phyloP scores from a whole-genome alignment of 2,113 vertebrate species.

The Ellobius talpinus region DNA sequence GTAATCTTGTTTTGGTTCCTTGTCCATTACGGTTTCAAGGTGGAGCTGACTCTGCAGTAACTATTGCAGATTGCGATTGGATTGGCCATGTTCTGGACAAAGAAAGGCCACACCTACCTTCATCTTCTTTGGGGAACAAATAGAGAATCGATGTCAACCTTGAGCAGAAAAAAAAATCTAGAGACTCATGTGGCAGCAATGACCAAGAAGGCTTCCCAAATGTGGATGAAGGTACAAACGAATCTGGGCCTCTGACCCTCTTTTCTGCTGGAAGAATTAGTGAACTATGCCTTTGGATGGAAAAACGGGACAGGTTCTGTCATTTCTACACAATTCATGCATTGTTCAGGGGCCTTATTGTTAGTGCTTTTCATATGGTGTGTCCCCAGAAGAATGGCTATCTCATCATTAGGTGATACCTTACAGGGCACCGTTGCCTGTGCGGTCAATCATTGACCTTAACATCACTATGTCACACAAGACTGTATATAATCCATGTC shows the following conservation, averaged over 20 bases:
- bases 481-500: not conserved
- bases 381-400: not conserved
- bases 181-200: not conserved
- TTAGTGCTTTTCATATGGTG: not conserved
- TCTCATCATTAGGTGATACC: not conserved
- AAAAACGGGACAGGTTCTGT: not conserved
- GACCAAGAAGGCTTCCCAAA: not conserved
- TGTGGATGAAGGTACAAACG: not conserved
- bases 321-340: not conserved
- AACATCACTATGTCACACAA: not conserved
- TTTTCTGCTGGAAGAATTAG: slow-evolving; percentile 16
- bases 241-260: not conserved
- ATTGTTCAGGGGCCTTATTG: not conserved
- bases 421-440: not conserved
- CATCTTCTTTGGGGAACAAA: not conserved
- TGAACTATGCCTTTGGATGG: not conserved
- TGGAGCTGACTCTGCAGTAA: not conserved
- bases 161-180: not conserved
- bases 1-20: not conserved
- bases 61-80: not conserved
- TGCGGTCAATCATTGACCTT: not conserved
- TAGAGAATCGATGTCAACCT: not conserved
- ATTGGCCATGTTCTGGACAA: not conserved
- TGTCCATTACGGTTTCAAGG: not conserved
- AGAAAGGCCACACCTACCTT: not conserved